phyloP scores from a whole-genome alignment of 2,113 vertebrate genomes.

The Tor tambroides region DNA sequence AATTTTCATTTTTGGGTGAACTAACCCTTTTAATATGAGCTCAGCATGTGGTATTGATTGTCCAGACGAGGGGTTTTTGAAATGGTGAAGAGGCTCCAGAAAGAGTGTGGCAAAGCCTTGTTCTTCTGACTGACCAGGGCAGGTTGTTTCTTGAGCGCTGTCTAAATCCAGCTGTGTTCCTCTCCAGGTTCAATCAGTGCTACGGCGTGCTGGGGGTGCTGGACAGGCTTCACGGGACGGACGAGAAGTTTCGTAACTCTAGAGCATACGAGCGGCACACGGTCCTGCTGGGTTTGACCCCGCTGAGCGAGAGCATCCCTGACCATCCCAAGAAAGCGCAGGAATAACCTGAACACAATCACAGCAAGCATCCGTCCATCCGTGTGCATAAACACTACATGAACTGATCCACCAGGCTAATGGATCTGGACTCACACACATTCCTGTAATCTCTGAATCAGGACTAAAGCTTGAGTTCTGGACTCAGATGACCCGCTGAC shows the following conservation, averaged over 20 bases:
- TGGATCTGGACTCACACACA: neutral
- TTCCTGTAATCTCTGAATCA: neutral
- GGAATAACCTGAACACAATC: neutral
- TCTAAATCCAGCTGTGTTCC: no score
- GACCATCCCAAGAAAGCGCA: slow-evolving; percentile 74
- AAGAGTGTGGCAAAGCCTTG: no score
- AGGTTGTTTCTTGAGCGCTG: no score
- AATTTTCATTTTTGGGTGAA: no score
- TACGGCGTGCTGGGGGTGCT: slow-evolving; percentile 88
- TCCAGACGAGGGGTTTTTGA: no score
- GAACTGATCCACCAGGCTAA: neutral
- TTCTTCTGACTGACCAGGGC: no score
- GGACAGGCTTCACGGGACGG: slow-evolving; percentile 89
- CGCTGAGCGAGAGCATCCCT: slow-evolving; percentile 84
- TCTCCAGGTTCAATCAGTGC: slow-evolving; percentile 90
- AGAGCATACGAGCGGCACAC: slow-evolving; percentile 85
- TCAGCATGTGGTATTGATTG: no score
- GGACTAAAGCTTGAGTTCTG: neutral
- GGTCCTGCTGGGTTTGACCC: slow-evolving; percentile 83
- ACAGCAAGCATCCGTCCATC: no score
- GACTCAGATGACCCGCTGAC: neutral
- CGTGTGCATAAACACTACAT: neutral
- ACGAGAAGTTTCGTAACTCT: slow-evolving; percentile 80
- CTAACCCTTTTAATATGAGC: no score
- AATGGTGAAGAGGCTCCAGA: no score